Conservation (phyloP, 2,888 invertebrate genomes). For the Anagyrus pseudococci region DNA sequence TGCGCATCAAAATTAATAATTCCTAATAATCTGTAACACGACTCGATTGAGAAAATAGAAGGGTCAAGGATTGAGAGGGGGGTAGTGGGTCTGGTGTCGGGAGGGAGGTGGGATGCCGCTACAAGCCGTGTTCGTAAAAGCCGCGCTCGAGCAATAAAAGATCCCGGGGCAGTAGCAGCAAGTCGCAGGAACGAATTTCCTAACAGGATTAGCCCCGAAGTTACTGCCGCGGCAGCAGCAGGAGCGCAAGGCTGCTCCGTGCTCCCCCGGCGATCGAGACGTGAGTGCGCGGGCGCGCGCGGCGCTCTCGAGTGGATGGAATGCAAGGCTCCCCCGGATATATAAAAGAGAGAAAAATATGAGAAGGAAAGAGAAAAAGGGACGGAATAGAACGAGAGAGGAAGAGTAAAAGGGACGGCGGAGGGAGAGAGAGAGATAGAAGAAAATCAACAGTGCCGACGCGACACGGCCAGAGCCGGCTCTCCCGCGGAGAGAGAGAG, state of each 20-base stretch:
- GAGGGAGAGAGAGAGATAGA: no score
- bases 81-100: no score
- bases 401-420: no score
- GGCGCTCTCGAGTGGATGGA: conserved; percentile 21
- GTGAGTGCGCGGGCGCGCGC: not conserved
- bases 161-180: no score
- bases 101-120: no score
- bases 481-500: not conserved
- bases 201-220: not conserved
- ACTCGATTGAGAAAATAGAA: no score
- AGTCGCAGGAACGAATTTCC: conserved; percentile 16
- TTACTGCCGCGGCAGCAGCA: not conserved
- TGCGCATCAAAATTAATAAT: conserved; percentile 36
- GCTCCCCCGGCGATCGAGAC: not conserved
- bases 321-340: conserved; percentile 17
- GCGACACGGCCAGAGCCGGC: not conserved
- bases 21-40: conserved; percentile 24
- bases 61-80: no score
- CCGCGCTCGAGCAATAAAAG: no score
- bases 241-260: not conserved
- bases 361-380: no score
- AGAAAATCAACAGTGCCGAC: not conserved
- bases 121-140: no score
- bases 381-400: no score
- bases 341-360: no score